phyloP scores from a whole-genome alignment of 2,888 invertebrate species.

The Drosophila hamatofila region DNA sequence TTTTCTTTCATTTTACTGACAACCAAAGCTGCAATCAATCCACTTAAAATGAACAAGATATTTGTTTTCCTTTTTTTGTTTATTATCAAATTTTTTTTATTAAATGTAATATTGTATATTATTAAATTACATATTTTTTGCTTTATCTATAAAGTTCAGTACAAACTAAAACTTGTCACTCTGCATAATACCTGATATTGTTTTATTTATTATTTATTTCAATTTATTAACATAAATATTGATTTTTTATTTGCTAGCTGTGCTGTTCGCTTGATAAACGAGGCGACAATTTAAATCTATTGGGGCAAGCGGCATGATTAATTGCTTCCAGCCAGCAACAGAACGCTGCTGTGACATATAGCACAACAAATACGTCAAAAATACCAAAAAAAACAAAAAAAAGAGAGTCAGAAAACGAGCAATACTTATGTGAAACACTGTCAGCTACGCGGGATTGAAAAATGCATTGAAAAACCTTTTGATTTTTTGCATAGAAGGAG shows the following conservation, averaged over 20 bases:
- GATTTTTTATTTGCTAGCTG: conserved; percentile 20
- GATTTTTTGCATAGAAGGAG: not conserved
- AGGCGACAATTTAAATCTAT: conserved; percentile 81
- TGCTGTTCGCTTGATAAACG: conserved; percentile 67
- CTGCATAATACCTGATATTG: not conserved
- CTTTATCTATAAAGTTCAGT: not conserved
- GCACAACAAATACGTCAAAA: conserved; percentile 53
- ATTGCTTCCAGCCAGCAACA: conserved; percentile 59
- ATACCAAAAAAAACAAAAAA: conserved; percentile 3
- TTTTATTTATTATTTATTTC: conserved; percentile 39
- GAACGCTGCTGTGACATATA: conserved; percentile 50
- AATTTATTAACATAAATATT: conserved; percentile 40
- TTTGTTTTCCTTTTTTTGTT: too few relatives aligned
- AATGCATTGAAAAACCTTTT: not conserved
- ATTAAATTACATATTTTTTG: not conserved
- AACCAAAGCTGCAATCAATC: too few relatives aligned
- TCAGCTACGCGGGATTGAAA: conserved; percentile 33
- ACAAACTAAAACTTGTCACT: not conserved
- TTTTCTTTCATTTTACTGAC: too few relatives aligned
- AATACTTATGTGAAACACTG: conserved; percentile 56
- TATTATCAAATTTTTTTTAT: too few relatives aligned
- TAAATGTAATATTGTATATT: too few relatives aligned
- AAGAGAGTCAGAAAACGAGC: conserved; percentile 26
- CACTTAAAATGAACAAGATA: too few relatives aligned
- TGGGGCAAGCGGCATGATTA: conserved; percentile 71